Conservation (phyloP, 2,797 vertebrate species). For the Natrix natrix region DNA sequence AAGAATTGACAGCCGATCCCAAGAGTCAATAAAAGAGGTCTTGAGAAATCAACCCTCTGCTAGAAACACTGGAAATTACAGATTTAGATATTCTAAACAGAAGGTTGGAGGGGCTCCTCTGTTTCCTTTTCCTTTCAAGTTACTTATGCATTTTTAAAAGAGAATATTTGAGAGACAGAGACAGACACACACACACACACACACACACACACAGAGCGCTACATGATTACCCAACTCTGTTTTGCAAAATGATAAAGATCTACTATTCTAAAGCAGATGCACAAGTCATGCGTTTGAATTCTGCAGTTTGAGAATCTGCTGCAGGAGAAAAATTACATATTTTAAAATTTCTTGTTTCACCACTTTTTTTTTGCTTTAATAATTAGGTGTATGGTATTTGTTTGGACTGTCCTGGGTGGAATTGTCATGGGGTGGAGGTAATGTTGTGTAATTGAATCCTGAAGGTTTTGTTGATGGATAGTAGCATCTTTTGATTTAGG, state of each 20-base stretch:
- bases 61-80: slow-evolving; percentile 28
- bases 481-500: not conserved
- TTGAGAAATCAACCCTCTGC: slow-evolving; percentile 21
- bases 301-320: not conserved
- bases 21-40: slow-evolving; percentile 8
- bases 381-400: not conserved
- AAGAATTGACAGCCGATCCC: slow-evolving; percentile 20
- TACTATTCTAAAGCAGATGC: not conserved
- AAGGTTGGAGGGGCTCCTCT: not conserved
- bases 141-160: not conserved
- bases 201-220: no score
- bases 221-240: not conserved
- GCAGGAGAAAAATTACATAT: not conserved
- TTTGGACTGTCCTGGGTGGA: not conserved
- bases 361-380: not conserved
- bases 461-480: not conserved
- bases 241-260: not conserved
- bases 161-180: not conserved
- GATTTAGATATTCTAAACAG: slow-evolving; percentile 20
- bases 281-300: not conserved
- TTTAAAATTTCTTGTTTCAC: not conserved
- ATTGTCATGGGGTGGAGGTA: not conserved
- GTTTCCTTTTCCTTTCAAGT: slow-evolving; percentile 11
- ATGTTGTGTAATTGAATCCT: not conserved
- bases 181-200: no score